These are phyloP conservation scores for Volucella inflata DNA, from an alignment of 2,888 invertebrate species.

Conservation along the genomic window DNA sequence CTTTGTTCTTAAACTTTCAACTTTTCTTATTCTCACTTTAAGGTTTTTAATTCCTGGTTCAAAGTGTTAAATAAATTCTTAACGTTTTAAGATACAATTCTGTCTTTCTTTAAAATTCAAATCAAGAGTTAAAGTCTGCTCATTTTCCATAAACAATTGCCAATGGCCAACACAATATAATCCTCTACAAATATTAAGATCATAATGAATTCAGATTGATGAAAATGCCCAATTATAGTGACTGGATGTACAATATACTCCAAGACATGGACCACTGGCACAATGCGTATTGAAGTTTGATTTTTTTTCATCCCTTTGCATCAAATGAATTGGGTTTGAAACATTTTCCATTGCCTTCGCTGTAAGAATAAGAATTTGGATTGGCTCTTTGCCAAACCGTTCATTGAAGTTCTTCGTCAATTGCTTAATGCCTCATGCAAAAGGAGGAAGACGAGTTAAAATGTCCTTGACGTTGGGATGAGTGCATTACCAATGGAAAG, in stretches of 20 bases:
- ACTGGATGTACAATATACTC: conserved; percentile 16
- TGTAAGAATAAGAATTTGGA: conserved; percentile 69
- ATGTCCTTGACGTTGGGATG: too few species aligned
- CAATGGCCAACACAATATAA: too few species aligned
- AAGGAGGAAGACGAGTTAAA: conserved; percentile 9
- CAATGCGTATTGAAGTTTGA: conserved; percentile 20
- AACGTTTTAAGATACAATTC: too few species aligned
- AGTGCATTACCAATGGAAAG: conserved; percentile 48
- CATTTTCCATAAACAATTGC: too few species aligned
- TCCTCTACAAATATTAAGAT: neutral
- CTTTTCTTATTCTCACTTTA: too few species aligned
- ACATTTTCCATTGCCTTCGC: conserved; percentile 66
- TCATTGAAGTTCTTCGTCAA: conserved; percentile 3
- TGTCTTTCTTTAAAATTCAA: too few species aligned
- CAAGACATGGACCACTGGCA: conserved; percentile 31
- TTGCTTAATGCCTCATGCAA: conserved; percentile 32
- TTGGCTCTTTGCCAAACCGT: conserved; percentile 56
- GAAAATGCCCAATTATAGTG: conserved; percentile 68
- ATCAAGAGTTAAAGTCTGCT: too few species aligned
- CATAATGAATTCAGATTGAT: conserved; percentile 37
- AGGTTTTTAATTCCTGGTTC: too few species aligned
- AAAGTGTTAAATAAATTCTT: too few species aligned
- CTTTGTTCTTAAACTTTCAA: too few species aligned
- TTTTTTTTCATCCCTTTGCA: conserved; percentile 1
- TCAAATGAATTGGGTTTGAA: conserved; percentile 57